Evolutionary conservation across 1,140 invertebrate genomes (phyloP).

Genomic region (Temnothorax nylanderi): DNA sequence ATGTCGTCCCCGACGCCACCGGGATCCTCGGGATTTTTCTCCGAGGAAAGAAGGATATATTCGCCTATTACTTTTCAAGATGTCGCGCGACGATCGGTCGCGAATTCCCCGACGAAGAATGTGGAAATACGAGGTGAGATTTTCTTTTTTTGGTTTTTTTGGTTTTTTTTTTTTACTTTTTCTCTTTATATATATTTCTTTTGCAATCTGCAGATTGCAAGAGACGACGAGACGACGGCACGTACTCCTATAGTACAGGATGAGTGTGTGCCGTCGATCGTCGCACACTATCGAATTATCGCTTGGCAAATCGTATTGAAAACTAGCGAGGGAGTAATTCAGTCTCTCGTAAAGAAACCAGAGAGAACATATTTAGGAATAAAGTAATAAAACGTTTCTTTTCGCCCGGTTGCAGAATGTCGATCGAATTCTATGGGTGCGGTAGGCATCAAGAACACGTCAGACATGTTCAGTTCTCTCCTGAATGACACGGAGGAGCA

Average conservation of each 20-base stretch:
- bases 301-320: neutral
- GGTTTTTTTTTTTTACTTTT: neutral
- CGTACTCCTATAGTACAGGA: too few species aligned
- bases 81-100: conserved; percentile 90
- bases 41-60: conserved; percentile 89
- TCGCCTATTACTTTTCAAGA: conserved; percentile 95
- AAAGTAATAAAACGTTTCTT: conserved; percentile 1
- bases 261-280: too few species aligned
- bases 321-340: neutral
- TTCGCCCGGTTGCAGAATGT: conserved; percentile 79
- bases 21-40: conserved; percentile 76
- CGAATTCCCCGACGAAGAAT: conserved; percentile 89
- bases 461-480: conserved; percentile 85
- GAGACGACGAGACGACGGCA: too few species aligned
- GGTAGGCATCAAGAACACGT: conserved; percentile 83
- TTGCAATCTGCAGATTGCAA: too few species aligned
- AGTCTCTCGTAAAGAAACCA: neutral
- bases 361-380: neutral
- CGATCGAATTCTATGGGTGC: conserved; percentile 88
- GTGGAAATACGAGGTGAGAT: conserved; percentile 77
- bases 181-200: neutral
- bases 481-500: conserved; percentile 87
- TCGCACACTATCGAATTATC: neutral
- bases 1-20: conserved; percentile 76
- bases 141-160: neutral